A percentile compares a stretch with the other conserved stretches of the same genome.
Evolutionary conservation across 2,113 vertebrate species (phyloP).

Genomic region (Indri indri): DNA sequence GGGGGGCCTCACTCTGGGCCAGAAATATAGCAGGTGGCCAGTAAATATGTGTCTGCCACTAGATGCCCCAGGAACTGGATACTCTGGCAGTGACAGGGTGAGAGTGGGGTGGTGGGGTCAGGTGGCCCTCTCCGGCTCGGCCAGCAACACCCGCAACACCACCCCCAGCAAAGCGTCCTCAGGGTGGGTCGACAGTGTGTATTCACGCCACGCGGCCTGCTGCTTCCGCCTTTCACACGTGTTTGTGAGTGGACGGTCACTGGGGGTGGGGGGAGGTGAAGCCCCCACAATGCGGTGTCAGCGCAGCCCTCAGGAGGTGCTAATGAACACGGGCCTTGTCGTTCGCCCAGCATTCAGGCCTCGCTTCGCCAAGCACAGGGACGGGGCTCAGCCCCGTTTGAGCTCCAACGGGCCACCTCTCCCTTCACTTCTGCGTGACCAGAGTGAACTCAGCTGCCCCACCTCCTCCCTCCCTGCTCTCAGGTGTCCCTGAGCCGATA

Average conservation of each 20-base stretch:
- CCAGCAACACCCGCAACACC: neutral
- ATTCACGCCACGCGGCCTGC: constrained; percentile 84
- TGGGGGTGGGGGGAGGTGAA: constrained; percentile 86
- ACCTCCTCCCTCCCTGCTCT: neutral
- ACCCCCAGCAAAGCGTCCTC: neutral
- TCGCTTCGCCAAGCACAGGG: neutral
- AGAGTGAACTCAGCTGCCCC: neutral
- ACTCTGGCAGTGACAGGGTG: neutral
- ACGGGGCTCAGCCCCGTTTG: neutral
- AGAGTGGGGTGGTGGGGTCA: too few species aligned
- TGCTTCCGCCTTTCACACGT: constrained; percentile 84
- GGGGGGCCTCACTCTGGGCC: neutral
- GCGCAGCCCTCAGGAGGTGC: constrained; percentile 71
- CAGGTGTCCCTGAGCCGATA: constrained; percentile 49
- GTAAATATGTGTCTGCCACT: neutral
- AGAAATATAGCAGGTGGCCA: neutral
- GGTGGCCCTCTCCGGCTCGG: neutral
- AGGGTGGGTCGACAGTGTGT: constrained; percentile 81
- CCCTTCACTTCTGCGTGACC: fast-evolving
- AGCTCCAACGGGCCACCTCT: neutral
- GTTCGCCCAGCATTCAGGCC: constrained; percentile 39
- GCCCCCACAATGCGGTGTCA: constrained; percentile 85
- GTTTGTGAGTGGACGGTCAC: constrained; percentile 90
- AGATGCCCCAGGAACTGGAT: neutral
- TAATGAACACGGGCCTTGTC: constrained; percentile 82